Conservation (phyloP, 2,888 invertebrate species). For the Fragum whitleyi region DNA sequence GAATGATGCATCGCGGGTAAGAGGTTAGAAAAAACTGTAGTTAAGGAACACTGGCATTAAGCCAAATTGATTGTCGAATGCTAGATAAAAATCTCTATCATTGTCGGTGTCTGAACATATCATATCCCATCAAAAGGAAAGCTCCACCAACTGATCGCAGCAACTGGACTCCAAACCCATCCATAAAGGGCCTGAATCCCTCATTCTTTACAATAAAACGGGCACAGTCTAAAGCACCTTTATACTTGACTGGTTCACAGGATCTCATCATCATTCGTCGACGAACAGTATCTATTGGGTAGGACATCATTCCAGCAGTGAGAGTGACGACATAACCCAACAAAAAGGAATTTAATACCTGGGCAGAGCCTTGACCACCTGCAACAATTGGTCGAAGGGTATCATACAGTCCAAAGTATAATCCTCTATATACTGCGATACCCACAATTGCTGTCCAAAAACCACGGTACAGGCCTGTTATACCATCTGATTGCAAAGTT, state of each 20-base stretch:
- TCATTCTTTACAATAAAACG: slow-evolving; percentile 93
- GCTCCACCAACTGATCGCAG: neutral
- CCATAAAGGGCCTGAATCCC: slow-evolving; percentile 88
- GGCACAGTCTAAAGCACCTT: slow-evolving; percentile 97
- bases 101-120: neutral
- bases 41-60: too few relatives aligned
- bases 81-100: too few relatives aligned
- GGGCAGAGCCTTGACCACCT: slow-evolving; percentile 55
- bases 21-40: too few relatives aligned
- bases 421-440: slow-evolving; percentile 85
- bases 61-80: too few relatives aligned
- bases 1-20: too few relatives aligned
- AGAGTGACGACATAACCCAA: slow-evolving; percentile 89
- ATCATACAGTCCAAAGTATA: slow-evolving; percentile 85
- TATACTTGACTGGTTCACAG: slow-evolving; percentile 86
- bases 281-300: slow-evolving; percentile 97
- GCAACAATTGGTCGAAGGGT: slow-evolving; percentile 83
- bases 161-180: neutral
- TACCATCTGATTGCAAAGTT: slow-evolving; percentile 84
- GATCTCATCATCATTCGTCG: slow-evolving; percentile 99
- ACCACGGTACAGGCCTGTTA: slow-evolving; percentile 85
- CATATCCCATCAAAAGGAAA: neutral
- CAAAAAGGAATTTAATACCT: slow-evolving; percentile 78
- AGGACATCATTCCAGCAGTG: slow-evolving; percentile 96
- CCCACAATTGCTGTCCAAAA: slow-evolving; percentile 85